Evolutionary conservation across 2,113 vertebrate species (phyloP).

Genomic region (Alectura lathami): DNA sequence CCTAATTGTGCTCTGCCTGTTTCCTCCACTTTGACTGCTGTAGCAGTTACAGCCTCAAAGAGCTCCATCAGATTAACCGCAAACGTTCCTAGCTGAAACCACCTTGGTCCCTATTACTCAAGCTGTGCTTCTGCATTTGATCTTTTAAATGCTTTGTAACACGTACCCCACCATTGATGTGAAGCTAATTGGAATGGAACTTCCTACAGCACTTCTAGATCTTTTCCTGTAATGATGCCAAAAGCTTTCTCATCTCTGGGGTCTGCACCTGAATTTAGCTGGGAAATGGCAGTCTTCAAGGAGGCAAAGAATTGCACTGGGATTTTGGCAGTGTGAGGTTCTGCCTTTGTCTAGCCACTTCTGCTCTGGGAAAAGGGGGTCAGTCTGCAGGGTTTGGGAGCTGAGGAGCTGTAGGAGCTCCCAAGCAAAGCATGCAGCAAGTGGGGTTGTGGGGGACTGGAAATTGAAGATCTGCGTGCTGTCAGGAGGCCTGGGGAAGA

Average conservation of each 20-base stretch:
- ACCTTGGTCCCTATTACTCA: constrained; percentile 24
- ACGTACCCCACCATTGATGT: background rate
- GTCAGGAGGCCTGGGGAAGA: background rate
- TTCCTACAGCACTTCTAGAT: constrained; percentile 38
- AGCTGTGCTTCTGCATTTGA: constrained; percentile 63
- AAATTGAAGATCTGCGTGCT: background rate
- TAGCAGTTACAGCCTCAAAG: constrained; percentile 54
- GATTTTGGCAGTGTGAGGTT: background rate
- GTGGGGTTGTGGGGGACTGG: background rate
- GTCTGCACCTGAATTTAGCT: background rate
- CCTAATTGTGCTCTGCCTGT: constrained; percentile 53
- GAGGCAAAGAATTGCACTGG: background rate
- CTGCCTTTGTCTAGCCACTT: background rate
- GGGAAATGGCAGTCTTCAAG: background rate
- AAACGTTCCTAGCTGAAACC: constrained; percentile 36
- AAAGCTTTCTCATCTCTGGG: background rate
- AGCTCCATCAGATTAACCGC: constrained; percentile 46
- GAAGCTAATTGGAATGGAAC: constrained; percentile 45
- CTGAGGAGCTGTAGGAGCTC: background rate
- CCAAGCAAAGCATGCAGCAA: background rate
- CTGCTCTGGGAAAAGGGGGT: background rate
- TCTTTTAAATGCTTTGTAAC: constrained; percentile 50
- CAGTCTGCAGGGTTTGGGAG: no score
- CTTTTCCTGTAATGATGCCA: constrained; percentile 2
- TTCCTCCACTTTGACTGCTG: constrained; percentile 37